Evolutionary conservation across 2,797 vertebrate species (phyloP).

Genomic region (Mallotus villosus): DNA sequence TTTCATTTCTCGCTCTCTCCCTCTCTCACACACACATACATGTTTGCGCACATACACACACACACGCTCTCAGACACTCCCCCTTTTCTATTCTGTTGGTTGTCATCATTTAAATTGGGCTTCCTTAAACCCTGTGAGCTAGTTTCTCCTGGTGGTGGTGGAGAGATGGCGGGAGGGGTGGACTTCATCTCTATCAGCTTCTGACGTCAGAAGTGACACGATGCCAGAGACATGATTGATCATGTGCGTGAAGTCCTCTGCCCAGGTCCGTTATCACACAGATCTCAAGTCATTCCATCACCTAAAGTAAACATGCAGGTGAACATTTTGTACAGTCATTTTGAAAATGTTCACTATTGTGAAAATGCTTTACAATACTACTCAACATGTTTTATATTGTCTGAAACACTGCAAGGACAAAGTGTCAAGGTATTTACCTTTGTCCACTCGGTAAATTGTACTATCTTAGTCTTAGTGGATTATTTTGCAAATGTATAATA

Average conservation of each 20-base stretch:
- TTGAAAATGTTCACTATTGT: neutral
- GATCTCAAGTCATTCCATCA: neutral
- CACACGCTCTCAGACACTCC: neutral
- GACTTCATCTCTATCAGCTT: conserved; percentile 25
- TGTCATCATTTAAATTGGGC: conserved; percentile 16
- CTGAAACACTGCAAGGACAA: too few species aligned
- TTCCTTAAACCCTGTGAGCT: neutral
- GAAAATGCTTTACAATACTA: neutral
- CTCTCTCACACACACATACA: neutral
- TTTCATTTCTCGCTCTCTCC: neutral
- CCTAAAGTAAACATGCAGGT: neutral
- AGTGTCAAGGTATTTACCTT: too few species aligned
- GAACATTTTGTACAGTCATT: neutral
- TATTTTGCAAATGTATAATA: too few species aligned
- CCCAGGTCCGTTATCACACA: neutral
- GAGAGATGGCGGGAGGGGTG: conserved; percentile 2
- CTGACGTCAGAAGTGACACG: conserved; percentile 5
- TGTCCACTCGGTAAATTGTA: too few species aligned
- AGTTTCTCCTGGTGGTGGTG: conserved; percentile 5
- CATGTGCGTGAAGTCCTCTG: neutral
- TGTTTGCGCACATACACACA: neutral
- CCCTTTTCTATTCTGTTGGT: neutral
- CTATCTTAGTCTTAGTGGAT: too few species aligned
- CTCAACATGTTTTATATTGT: too few species aligned
- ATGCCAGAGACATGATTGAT: conserved; percentile 13